These are phyloP conservation scores for Baccha elongata DNA, from an alignment of 2,888 invertebrate genomes.

Conservation along the genomic window DNA sequence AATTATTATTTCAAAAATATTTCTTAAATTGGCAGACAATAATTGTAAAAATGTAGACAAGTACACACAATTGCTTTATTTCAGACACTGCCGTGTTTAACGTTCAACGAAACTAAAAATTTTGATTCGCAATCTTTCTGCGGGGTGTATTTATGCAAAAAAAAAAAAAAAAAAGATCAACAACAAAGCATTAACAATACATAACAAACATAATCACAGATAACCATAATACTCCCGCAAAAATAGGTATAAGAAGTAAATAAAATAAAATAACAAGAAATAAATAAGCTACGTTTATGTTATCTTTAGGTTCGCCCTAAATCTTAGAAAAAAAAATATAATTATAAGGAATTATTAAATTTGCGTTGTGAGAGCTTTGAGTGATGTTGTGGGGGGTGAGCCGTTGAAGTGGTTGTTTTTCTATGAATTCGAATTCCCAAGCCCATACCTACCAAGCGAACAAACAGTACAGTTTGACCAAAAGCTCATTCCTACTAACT, in stretches of 20 bases:
- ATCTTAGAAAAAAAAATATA: neutral
- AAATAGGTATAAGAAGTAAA: neutral
- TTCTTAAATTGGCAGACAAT: neutral
- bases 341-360: conserved; percentile 13
- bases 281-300: neutral
- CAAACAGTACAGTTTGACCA: conserved; percentile 28
- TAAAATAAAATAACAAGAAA: neutral
- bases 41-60: neutral
- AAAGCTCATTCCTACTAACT: conserved; percentile 4
- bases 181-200: conserved; percentile 27
- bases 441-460: too few species aligned
- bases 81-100: conserved; percentile 3
- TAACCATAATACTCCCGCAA: conserved; percentile 21
- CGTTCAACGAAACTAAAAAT: conserved; percentile 30
- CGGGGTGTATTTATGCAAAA: conserved; percentile 29
- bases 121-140: conserved; percentile 15
- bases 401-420: neutral
- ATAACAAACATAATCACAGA: conserved; percentile 18
- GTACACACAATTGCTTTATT: neutral
- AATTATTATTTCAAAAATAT: neutral
- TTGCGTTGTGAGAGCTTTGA: conserved; percentile 7
- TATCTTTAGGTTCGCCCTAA: neutral
- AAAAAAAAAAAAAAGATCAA: conserved; percentile 24
- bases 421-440: neutral
- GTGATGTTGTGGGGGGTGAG: neutral